Evolutionary conservation across 2,888 invertebrate species (phyloP).

Genomic region (Caenorhabditis auriculariae): DNA sequence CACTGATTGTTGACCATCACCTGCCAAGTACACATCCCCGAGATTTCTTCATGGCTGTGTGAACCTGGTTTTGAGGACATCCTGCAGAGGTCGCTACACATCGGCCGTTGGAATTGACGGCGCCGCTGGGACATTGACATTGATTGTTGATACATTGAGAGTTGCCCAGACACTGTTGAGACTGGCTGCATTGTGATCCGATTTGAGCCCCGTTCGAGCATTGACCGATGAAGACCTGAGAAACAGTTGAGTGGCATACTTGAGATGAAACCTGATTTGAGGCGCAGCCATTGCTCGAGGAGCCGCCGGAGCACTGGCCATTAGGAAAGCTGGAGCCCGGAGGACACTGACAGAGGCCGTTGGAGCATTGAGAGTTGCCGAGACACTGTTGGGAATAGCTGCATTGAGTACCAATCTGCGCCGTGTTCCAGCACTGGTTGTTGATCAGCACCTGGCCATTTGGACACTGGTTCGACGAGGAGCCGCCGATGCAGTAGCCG

Average conservation of each 20-base stretch:
- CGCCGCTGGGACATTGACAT: no score
- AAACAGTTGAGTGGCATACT: no score
- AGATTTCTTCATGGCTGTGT: no score
- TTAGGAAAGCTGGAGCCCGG: constrained; percentile 8
- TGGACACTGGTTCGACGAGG: constrained; percentile 1
- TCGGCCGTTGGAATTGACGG: no score
- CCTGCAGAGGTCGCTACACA: no score
- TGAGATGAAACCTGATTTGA: no score
- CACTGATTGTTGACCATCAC: constrained; percentile 29
- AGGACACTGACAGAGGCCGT: constrained; percentile 21
- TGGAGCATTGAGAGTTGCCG: constrained; percentile 22
- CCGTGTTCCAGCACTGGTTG: constrained; percentile 35
- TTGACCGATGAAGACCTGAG: no score
- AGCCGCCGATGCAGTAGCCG: constrained; percentile 26
- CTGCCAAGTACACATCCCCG: no score
- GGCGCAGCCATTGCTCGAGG: not conserved
- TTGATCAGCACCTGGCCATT: constrained; percentile 9
- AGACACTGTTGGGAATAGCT: constrained; percentile 39
- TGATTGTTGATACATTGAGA: constrained; percentile 12
- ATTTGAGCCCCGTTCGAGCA: constrained; percentile 1
- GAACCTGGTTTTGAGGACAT: no score
- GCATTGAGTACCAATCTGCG: constrained; percentile 35
- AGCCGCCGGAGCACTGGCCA: constrained; percentile 7
- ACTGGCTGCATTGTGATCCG: not conserved
- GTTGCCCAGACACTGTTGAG: constrained; percentile 5